Percentiles rank a stretch among this genome's conserved stretches.
Evolutionary conservation across 2,797 vertebrate species (phyloP).

Genomic region (Sebastiscus tertius): DNA sequence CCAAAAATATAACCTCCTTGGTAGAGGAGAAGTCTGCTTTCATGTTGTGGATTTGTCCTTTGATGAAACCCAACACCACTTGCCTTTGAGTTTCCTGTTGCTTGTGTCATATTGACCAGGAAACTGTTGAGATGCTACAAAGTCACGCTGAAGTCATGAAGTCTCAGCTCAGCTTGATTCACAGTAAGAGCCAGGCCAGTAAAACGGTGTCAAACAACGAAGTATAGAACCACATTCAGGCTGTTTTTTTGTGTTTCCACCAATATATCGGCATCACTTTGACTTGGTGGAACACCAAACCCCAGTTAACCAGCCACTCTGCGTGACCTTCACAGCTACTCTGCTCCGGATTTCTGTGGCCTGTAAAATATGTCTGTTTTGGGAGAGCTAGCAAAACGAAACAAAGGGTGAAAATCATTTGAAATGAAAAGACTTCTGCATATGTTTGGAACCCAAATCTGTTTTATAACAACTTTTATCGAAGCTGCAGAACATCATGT

Average conservation of each 20-base stretch:
- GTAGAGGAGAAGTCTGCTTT: constrained; percentile 25
- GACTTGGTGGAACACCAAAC: constrained; percentile 46
- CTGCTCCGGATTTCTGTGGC: constrained; percentile 18
- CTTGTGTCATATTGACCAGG: constrained; percentile 17
- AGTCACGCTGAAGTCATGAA: constrained; percentile 2
- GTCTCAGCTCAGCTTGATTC: constrained; percentile 8
- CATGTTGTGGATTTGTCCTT: constrained; percentile 44
- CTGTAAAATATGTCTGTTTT: constrained; percentile 19
- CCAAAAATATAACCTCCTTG: not conserved
- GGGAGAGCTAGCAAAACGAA: constrained; percentile 14
- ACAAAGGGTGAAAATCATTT: constrained; percentile 7
- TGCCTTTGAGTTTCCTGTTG: not conserved
- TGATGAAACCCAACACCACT: constrained; percentile 37
- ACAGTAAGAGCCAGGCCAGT: constrained; percentile 11
- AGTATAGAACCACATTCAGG: constrained; percentile 24
- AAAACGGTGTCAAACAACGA: constrained; percentile 27
- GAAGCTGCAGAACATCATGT: not conserved
- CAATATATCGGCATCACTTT: constrained; percentile 6
- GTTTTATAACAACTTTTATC: not conserved
- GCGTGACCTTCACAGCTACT: constrained; percentile 7
- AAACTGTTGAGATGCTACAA: constrained; percentile 25
- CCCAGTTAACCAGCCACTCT: constrained; percentile 21
- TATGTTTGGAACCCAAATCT: not conserved
- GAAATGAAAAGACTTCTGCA: not conserved
- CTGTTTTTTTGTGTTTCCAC: constrained; percentile 14